Percentiles rank a stretch among this genome's conserved stretches.
Evolutionary conservation across 2,888 invertebrate genomes (phyloP).

Genomic region (Homarus gammarus): DNA sequence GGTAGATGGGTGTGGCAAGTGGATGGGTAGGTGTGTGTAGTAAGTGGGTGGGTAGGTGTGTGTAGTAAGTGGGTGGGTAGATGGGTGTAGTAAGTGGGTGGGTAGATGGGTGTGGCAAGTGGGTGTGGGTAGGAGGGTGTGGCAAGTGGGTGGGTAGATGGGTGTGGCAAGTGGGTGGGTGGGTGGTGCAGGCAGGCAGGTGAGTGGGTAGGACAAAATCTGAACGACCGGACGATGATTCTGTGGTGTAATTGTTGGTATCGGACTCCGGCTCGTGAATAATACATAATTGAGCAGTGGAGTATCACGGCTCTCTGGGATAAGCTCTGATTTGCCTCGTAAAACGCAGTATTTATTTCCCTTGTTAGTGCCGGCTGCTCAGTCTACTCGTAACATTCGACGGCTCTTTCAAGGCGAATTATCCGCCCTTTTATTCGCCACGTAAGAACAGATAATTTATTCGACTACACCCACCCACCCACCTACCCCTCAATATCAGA

Average conservation of each 20-base stretch:
- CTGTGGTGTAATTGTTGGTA: slow-evolving; percentile 55
- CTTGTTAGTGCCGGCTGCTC: slow-evolving; percentile 38
- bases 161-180: background rate
- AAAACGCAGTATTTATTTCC: slow-evolving; percentile 38
- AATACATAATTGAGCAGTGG: slow-evolving; percentile 54
- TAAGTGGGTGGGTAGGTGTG: background rate
- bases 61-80: too few species aligned
- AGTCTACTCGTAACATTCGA: slow-evolving; percentile 30
- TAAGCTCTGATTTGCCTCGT: slow-evolving; percentile 51
- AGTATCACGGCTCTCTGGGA: slow-evolving; percentile 47
- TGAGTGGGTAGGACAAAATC: slow-evolving; percentile 20
- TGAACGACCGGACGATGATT: slow-evolving; percentile 38
- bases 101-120: background rate
- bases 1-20: too few species aligned
- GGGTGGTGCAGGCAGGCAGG: slow-evolving; percentile 2
- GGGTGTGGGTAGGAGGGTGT: background rate
- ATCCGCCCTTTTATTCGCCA: slow-evolving; percentile 39
- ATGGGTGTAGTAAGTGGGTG: too few species aligned
- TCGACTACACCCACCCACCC: too few species aligned
- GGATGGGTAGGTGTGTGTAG: slow-evolving; percentile 4
- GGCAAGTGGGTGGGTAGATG: background rate
- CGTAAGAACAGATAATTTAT: slow-evolving; percentile 55
- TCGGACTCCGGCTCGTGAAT: slow-evolving; percentile 41
- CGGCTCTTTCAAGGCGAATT: slow-evolving; percentile 46
- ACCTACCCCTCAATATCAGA: slow-evolving; percentile 31